Evolutionary conservation across 1,140 invertebrate species (phyloP), one percentile per base, ranked within the genome.

Genomic region (Grapholita molesta): DNA sequence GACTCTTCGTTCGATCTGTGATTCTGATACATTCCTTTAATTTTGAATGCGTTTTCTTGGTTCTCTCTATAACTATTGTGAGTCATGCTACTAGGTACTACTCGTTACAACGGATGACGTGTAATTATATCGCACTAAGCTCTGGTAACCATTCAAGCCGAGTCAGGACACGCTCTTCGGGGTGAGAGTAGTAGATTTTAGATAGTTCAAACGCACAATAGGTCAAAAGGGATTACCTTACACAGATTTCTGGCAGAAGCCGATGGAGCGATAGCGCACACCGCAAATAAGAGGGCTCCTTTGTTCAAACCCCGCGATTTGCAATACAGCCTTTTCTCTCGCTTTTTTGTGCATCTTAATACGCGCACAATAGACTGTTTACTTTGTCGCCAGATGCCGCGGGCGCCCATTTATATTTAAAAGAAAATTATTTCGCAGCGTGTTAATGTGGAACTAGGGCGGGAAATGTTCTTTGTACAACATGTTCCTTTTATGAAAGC

Each of bases 231-330:
- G 28, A 11, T 18, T 24, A 68, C 76, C 69, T 72, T 73, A 77
- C 66, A 28, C 52, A 12, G 70, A 77, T n/a, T 12, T 2, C 21
- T 2, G 0, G n/a, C n/a, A n/a, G 24, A 67, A 21, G 30, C 61
- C 70, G 73, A 75, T 76, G 64, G 70, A 72, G 70, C 76, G 78
- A 84, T 81, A 80, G 79, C 73, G 78, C 76, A 75, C 78, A 75
- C 82, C 85, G 78, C 84, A 88, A 90, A 90, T 78, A 90, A 79
- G 83, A 84, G 88, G 84, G 86, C 70, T 73, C 55, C 68, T 82
- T 74, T 76, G 72, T 76, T 71, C 70, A 72, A 73, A 72, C 79
- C 74, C 79, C 74, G 72, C 69, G 77, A 79, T 79, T 80, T 81
- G 79, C 84, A 77, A 84, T 75, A 76, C 78, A 80, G 77, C 78